phyloP scores from a whole-genome alignment of 2,797 vertebrate species.

The Fringilla coelebs region DNA sequence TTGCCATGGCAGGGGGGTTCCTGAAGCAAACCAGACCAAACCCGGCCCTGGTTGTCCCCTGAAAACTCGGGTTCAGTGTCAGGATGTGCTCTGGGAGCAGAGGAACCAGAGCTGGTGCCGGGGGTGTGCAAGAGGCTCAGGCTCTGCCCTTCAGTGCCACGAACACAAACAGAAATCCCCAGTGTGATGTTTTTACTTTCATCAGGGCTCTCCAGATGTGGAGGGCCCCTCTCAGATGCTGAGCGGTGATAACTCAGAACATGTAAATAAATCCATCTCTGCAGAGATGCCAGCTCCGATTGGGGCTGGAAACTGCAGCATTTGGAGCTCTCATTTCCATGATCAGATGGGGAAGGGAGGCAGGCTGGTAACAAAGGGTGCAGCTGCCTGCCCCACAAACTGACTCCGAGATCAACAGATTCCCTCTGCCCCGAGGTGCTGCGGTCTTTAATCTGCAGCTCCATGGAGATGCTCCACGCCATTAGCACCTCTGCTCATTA shows the following conservation, averaged over 20 bases:
- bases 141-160: not conserved
- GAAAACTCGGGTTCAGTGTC: rapidly evolving
- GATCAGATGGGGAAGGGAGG: conserved; percentile 7
- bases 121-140: not conserved
- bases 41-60: not conserved
- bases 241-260: not conserved
- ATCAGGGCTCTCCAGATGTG: not conserved
- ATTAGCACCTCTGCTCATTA: conserved; percentile 35
- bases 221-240: not conserved
- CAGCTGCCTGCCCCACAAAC: conserved; percentile 34
- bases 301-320: not conserved
- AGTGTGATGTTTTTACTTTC: conserved; percentile 5
- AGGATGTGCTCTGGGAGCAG: not conserved
- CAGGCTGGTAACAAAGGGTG: not conserved
- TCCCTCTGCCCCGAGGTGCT: conserved; percentile 26
- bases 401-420: conserved; percentile 35
- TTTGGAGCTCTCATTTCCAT: not conserved
- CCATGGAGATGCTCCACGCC: conserved; percentile 36
- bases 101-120: rapidly evolving
- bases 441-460: conserved; percentile 37
- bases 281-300: not conserved
- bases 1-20: rapidly evolving
- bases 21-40: not conserved
- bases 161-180: not conserved
- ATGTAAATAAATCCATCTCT: not conserved